Percentiles rank a stretch among this genome's conserved stretches.
phyloP scores from a whole-genome alignment of 2,888 invertebrate species.

The Mesorhabditis spiculigera region DNA sequence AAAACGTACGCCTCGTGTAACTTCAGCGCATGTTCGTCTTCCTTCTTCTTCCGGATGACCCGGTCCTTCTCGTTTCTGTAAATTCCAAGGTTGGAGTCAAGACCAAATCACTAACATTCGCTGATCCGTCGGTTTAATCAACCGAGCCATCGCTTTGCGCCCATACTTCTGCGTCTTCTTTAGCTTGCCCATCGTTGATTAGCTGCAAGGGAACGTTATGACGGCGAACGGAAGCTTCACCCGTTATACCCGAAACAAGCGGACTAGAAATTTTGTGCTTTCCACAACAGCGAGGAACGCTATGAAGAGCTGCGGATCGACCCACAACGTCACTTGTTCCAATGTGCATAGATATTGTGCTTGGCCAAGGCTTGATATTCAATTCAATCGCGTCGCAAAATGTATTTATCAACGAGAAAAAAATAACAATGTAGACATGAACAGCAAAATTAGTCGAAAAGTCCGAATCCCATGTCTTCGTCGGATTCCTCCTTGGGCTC shows the following conservation, averaged over 20 bases:
- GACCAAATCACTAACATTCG: conserved; percentile 45
- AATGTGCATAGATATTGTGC: too few relatives aligned
- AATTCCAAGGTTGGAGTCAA: conserved; percentile 10
- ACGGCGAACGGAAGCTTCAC: too few relatives aligned
- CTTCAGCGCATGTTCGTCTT: conserved; percentile 51
- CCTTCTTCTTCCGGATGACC: conserved; percentile 49
- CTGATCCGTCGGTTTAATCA: conserved; percentile 54
- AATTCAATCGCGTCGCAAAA: too few relatives aligned
- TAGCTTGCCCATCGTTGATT: conserved; percentile 31
- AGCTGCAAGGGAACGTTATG: too few relatives aligned
- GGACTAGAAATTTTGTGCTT: too few relatives aligned
- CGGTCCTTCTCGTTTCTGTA: conserved; percentile 53
- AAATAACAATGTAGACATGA: too few relatives aligned
- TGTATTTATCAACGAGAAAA: too few relatives aligned
- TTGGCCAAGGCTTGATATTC: too few relatives aligned
- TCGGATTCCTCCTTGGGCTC: conserved; percentile 46
- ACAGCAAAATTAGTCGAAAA: conserved; percentile 63
- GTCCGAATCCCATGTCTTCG: conserved; percentile 66
- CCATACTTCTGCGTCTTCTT: conserved; percentile 30
- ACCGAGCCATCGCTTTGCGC: conserved; percentile 36
- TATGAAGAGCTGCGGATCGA: too few relatives aligned
- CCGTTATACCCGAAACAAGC: too few relatives aligned
- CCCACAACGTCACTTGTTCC: too few relatives aligned
- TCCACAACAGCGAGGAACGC: too few relatives aligned
- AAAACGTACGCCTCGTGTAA: conserved; percentile 48